Evolutionary conservation across 2,888 invertebrate species (phyloP).

Genomic region (Dasysyrphus tricinctus): DNA sequence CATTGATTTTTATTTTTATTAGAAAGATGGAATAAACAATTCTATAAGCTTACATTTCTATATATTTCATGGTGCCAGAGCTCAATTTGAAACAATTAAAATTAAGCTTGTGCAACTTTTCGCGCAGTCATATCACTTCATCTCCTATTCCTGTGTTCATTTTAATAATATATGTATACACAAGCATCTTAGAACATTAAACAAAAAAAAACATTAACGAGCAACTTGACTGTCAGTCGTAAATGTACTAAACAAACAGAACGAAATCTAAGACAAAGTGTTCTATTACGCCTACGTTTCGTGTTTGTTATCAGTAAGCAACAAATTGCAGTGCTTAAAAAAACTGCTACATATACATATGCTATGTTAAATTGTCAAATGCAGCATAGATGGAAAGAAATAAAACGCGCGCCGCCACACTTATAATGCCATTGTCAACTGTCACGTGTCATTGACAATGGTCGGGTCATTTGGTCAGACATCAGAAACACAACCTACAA

Average conservation of each 20-base stretch:
- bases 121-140: slow-evolving; percentile 18
- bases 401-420: slow-evolving; percentile 21
- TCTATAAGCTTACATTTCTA: not conserved
- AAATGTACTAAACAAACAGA: slow-evolving; percentile 31
- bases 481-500: slow-evolving; percentile 21
- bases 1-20: slow-evolving; percentile 50
- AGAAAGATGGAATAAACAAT: slow-evolving; percentile 15
- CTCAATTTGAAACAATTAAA: slow-evolving; percentile 65
- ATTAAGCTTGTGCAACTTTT: slow-evolving; percentile 60
- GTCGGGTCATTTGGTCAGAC: slow-evolving; percentile 50
- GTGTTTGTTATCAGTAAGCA: slow-evolving; percentile 53
- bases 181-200: not conserved
- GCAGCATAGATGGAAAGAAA: slow-evolving; percentile 50
- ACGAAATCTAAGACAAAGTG: slow-evolving; percentile 42
- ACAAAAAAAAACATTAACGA: not conserved
- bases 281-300: slow-evolving; percentile 60
- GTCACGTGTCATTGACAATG: slow-evolving; percentile 74
- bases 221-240: slow-evolving; percentile 48
- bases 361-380: slow-evolving; percentile 30
- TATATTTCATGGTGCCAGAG: slow-evolving; percentile 30
- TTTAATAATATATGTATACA: not conserved
- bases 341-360: not conserved
- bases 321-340: slow-evolving; percentile 46
- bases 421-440: slow-evolving; percentile 43
- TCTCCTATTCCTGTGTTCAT: slow-evolving; percentile 25